Evolutionary conservation across 2,113 vertebrate species (phyloP).

Genomic region (Bubalus kerabau): DNA sequence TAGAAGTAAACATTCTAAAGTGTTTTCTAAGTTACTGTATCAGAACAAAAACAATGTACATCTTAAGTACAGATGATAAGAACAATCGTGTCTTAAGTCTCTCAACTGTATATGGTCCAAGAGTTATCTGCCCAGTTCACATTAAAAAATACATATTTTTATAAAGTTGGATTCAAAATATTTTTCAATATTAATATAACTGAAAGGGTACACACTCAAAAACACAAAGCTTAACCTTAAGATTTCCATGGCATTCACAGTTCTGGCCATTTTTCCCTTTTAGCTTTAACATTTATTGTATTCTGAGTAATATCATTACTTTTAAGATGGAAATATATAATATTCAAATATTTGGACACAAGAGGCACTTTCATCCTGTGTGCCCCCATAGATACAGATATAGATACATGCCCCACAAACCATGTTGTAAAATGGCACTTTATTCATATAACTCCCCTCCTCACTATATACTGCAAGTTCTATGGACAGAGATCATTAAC

Average conservation of each 20-base stretch:
- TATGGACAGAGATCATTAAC: neutral
- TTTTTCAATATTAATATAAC: neutral
- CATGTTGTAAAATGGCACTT: neutral
- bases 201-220: neutral
- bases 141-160: neutral
- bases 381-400: neutral
- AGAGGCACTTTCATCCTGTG: neutral
- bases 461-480: neutral
- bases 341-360: neutral
- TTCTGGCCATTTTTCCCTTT: neutral
- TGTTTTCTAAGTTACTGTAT: neutral
- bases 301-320: slow-evolving; percentile 18
- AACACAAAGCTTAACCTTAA: neutral
- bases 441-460: neutral
- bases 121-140: neutral
- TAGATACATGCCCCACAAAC: neutral
- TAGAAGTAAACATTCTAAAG: neutral
- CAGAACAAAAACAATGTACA: neutral
- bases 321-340: neutral
- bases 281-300: neutral
- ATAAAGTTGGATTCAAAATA: neutral
- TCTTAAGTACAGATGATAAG: neutral
- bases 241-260: neutral
- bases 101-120: neutral
- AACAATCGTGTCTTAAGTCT: neutral